phyloP scores from a whole-genome alignment of 2,888 invertebrate species.

The Apantesis nais region DNA sequence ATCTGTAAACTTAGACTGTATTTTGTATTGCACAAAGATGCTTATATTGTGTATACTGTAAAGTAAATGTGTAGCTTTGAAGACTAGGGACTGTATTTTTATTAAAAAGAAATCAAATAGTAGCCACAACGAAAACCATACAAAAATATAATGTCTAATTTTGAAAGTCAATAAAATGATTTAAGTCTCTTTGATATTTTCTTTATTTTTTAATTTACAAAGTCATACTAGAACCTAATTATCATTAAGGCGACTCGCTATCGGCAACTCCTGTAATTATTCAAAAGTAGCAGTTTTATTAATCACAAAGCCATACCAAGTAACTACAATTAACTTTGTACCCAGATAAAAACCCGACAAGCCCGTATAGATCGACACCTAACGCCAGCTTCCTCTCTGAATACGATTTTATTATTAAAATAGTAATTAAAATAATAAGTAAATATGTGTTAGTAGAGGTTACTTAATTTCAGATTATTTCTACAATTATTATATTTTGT shows the following conservation, averaged over 20 bases:
- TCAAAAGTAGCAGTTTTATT: neutral
- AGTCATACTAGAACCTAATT: neutral
- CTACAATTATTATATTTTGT: constrained; percentile 23
- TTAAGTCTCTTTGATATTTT: constrained; percentile 3
- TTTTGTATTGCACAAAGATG: constrained; percentile 29
- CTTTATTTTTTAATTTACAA: constrained; percentile 6
- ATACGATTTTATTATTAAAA: neutral
- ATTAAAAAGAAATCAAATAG: constrained; percentile 14
- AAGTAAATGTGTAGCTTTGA: constrained; percentile 17
- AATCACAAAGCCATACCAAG: neutral
- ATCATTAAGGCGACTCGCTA: neutral
- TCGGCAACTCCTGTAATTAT: neutral
- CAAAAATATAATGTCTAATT: constrained; percentile 12
- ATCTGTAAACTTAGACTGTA: constrained; percentile 29
- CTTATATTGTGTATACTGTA: constrained; percentile 21
- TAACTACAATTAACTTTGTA: too few species aligned
- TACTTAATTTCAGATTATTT: constrained; percentile 20
- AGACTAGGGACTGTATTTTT: constrained; percentile 25
- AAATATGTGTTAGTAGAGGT: neutral
- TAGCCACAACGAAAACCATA: constrained; percentile 27
- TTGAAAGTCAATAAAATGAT: constrained; percentile 11
- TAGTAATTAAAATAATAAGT: neutral
- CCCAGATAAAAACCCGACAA: neutral
- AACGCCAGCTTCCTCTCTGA: neutral
- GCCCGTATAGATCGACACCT: neutral